Conservation (phyloP, 2,888 invertebrate species). For the Catocala fraxini region DNA sequence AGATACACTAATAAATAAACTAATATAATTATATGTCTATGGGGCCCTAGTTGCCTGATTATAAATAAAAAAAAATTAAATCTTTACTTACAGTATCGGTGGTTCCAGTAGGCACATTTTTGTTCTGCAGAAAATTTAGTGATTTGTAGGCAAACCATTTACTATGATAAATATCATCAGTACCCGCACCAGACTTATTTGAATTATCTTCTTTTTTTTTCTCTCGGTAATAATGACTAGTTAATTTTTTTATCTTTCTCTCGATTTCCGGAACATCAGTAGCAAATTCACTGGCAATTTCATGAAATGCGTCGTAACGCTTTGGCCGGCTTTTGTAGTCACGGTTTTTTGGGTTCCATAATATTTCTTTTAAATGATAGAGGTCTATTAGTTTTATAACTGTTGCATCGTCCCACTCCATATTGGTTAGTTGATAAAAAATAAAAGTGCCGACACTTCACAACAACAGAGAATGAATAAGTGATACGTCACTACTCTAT, state of each 20-base stretch:
- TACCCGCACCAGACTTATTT: slow-evolving; percentile 13
- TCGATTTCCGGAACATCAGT: slow-evolving; percentile 20
- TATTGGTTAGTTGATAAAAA: slow-evolving; percentile 7
- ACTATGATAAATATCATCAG: slow-evolving; percentile 16
- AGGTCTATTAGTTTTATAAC: slow-evolving; percentile 28
- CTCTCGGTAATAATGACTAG: slow-evolving; percentile 23
- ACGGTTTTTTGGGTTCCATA: slow-evolving; percentile 30
- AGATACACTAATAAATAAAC: not conserved
- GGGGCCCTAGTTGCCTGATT: slow-evolving; percentile 6
- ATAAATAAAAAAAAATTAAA: slow-evolving; percentile 12
- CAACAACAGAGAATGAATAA: slow-evolving; percentile 9
- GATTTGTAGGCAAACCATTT: slow-evolving; percentile 25
- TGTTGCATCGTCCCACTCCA: slow-evolving; percentile 25
- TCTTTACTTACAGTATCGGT: slow-evolving; percentile 21
- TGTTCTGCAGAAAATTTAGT: slow-evolving; percentile 20
- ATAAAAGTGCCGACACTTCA: slow-evolving; percentile 9
- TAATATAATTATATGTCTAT: slow-evolving; percentile 11
- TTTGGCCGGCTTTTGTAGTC: slow-evolving; percentile 26
- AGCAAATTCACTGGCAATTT: slow-evolving; percentile 22
- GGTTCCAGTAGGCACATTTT: slow-evolving; percentile 25
- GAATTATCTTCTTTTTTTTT: slow-evolving; percentile 14
- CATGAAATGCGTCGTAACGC: slow-evolving; percentile 28
- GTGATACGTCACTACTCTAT: slow-evolving; percentile 21
- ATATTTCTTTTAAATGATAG: slow-evolving; percentile 31
- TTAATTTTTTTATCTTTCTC: slow-evolving; percentile 30